Conservation (phyloP, 1,140 invertebrate genomes). For the Lerema accius region DNA sequence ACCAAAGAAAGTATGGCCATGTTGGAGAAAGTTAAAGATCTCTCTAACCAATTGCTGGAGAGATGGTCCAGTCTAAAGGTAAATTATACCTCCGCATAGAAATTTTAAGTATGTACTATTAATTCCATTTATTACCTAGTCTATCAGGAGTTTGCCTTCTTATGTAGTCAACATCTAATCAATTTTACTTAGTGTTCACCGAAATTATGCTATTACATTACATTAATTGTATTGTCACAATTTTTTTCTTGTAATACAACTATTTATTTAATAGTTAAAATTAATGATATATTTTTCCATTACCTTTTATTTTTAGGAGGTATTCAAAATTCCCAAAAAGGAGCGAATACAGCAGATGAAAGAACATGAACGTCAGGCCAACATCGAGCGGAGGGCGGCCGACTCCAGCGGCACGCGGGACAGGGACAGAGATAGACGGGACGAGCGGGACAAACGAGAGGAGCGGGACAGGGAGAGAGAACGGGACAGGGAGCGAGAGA, state of each 20-base stretch:
- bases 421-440: constrained; percentile 56
- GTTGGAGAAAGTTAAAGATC: constrained; percentile 79
- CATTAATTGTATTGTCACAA: too few relatives aligned
- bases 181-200: too few relatives aligned
- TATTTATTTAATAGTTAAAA: too few relatives aligned
- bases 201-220: too few relatives aligned
- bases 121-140: too few relatives aligned
- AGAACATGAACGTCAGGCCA: constrained; percentile 94
- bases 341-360: constrained; percentile 96
- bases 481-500: constrained; percentile 57
- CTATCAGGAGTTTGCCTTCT: too few relatives aligned
- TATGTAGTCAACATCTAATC: too few relatives aligned
- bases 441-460: constrained; percentile 51
- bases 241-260: too few relatives aligned
- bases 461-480: constrained; percentile 56
- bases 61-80: constrained; percentile 93
- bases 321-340: constrained; percentile 97
- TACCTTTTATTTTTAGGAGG: constrained; percentile 82
- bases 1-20: constrained; percentile 57
- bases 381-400: constrained; percentile 74
- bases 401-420: constrained; percentile 71
- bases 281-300: too few relatives aligned
- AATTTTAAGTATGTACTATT: too few relatives aligned
- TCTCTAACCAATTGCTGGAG: constrained; percentile 87
- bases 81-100: too few relatives aligned